Evolutionary conservation across 1,140 invertebrate species (phyloP).

Genomic region (Pseudomyrmex gracilis): DNA sequence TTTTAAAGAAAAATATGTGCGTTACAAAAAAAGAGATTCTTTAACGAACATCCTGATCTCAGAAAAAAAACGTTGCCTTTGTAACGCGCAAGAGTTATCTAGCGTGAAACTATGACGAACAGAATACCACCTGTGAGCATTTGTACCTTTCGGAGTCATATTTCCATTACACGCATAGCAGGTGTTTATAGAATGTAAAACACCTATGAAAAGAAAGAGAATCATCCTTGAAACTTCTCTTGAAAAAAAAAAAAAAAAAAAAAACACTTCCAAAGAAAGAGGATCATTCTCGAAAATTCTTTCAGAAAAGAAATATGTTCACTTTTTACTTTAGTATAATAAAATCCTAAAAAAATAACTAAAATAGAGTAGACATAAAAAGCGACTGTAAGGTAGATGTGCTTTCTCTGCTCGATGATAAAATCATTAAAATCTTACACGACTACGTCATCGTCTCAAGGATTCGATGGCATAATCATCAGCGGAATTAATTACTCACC

Average conservation of each 20-base stretch:
- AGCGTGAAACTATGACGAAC: neutral
- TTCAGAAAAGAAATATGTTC: too few relatives aligned
- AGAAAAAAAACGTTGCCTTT: neutral
- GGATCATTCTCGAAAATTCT: too few relatives aligned
- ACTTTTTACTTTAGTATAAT: neutral
- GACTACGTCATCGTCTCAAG: neutral
- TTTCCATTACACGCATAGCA: neutral
- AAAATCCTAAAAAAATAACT: neutral
- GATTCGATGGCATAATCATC: neutral
- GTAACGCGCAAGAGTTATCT: neutral
- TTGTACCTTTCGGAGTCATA: neutral
- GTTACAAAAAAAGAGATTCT: too few relatives aligned
- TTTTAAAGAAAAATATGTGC: neutral
- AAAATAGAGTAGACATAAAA: neutral
- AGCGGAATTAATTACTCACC: neutral
- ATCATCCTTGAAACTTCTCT: too few relatives aligned
- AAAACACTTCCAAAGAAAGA: too few relatives aligned
- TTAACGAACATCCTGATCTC: constrained; percentile 1
- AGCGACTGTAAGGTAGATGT: neutral
- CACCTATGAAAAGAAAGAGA: too few relatives aligned
- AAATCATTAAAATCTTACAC: neutral
- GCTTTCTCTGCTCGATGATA: neutral
- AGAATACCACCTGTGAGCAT: neutral
- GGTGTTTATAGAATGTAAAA: too few relatives aligned
- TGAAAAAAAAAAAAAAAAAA: too few relatives aligned